Conservation (phyloP, 2,888 invertebrate genomes). For the Morinoia aosen region DNA sequence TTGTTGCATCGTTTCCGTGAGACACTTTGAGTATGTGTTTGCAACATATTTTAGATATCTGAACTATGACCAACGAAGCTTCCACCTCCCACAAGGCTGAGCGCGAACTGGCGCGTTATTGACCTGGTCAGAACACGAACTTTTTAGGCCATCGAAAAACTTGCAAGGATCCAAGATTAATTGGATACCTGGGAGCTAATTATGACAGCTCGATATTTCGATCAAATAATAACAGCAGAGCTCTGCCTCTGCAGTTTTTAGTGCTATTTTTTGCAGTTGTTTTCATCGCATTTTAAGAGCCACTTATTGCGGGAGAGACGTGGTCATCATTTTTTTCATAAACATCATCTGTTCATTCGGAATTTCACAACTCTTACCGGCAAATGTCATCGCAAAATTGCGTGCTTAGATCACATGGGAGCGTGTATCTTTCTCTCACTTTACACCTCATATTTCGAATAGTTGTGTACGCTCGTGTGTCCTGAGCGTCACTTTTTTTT, state of each 20-base stretch:
- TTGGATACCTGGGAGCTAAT: neutral
- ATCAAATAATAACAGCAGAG: neutral
- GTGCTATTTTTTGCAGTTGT: neutral
- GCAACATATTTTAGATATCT: neutral
- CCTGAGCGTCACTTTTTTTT: no score
- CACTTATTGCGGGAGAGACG: neutral
- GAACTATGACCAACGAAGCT: neutral
- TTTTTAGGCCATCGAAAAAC: neutral
- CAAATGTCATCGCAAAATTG: neutral
- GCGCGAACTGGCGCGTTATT: neutral
- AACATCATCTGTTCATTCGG: neutral
- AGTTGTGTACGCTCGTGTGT: no score
- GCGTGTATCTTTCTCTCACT: no score
- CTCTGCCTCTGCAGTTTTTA: neutral
- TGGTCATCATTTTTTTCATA: neutral
- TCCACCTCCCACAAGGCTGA: neutral
- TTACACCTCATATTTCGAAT: no score
- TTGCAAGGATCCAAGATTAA: conserved; percentile 3
- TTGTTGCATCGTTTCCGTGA: neutral
- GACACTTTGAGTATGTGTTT: neutral
- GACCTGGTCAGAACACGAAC: neutral
- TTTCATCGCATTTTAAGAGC: neutral
- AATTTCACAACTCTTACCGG: neutral
- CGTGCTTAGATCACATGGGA: neutral
- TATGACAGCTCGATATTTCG: conserved; percentile 34